These are phyloP conservation scores for Diaperis boleti DNA, from an alignment of 2,888 invertebrate species.

Conservation along the genomic window DNA sequence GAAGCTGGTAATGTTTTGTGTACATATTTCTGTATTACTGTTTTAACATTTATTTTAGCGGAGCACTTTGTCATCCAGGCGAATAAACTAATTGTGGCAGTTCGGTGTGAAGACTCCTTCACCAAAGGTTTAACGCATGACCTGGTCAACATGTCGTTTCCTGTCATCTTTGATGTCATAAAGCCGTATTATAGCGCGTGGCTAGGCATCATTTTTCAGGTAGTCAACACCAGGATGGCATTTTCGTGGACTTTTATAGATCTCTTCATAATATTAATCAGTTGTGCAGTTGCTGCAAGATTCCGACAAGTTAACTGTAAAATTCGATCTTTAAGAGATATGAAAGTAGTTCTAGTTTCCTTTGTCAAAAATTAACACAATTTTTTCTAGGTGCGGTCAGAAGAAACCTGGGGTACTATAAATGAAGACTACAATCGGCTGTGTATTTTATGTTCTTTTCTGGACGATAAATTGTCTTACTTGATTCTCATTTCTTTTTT, in stretches of 20 bases:
- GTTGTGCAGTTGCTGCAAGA: slow-evolving; percentile 30
- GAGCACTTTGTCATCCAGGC: slow-evolving; percentile 37
- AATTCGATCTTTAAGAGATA: slow-evolving; percentile 13
- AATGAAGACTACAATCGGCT: slow-evolving; percentile 31
- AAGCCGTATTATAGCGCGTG: slow-evolving; percentile 4
- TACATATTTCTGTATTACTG: neutral
- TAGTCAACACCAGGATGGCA: slow-evolving; percentile 33
- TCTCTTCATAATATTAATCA: slow-evolving; percentile 34
- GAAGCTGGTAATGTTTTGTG: slow-evolving; percentile 21
- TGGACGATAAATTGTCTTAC: slow-evolving; percentile 31
- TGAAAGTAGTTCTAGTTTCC: no score
- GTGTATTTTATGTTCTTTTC: slow-evolving; percentile 24
- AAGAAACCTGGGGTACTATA: neutral
- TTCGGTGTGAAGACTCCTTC: slow-evolving; percentile 13
- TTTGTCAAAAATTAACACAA: no score
- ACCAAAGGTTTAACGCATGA: slow-evolving; percentile 26
- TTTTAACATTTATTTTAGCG: slow-evolving; percentile 1
- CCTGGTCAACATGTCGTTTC: slow-evolving; percentile 36
- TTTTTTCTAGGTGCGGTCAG: no score
- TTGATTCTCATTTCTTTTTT: slow-evolving; percentile 33
- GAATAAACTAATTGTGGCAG: slow-evolving; percentile 21
- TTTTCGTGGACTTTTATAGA: slow-evolving; percentile 41
- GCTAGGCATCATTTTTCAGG: slow-evolving; percentile 24
- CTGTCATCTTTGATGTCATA: slow-evolving; percentile 20
- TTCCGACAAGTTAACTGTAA: slow-evolving; percentile 29